Base-by-base conservation (phyloP, 2,888 invertebrate species). In the Zootermopsis nevadensis region DNA sequence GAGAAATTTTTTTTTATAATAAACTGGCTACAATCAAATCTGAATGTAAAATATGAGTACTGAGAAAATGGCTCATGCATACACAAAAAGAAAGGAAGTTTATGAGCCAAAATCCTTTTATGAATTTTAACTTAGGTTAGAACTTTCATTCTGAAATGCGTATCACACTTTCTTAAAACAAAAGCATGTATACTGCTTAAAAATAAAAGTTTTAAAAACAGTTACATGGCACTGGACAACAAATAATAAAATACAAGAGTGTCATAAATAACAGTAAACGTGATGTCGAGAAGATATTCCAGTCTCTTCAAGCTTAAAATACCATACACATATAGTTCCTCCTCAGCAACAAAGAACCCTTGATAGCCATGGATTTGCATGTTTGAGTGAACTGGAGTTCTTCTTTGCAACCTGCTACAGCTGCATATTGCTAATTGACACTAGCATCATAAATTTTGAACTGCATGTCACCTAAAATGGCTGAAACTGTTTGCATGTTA, bases 11-110 rank as follows among this genome's bases (percentile, higher is more conserved):
- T 74, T 38, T 2, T 38, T 38, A n/a, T 74, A 72, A 72, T 72
- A 72, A 74, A 74, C 74, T 38, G 38, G 38, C 30, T 74, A 74
- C 74, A 74, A 38, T 74, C 38, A 38, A 2, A 38, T 74, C 38
- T 74, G 74, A 38, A 74, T 74, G 74, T 24, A 74, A 74, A 74
- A 38, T 74, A 74, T 33, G 38, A 38, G 33, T 30, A 74, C 35
- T n/a, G 38, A 74, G 74, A 74, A 74, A 74, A 74, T 33, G 38
- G n/a, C 74, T 74, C 74, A 74, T n/a, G 38, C 35, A 33, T n/a
- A 38, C 38, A 35, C 22, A 74, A 2, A 69, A 69, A 22, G 24
- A n/a, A n/a, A 74, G 38, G n/a, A 74, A 38, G 33, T 74, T 1
- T 74, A 38, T 74, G 72, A 72, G 72, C 35, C 33, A 53, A 53